A percentile compares a stretch with the other conserved stretches of the same genome.
Evolutionary conservation across 2,888 invertebrate genomes (phyloP).

Genomic region (Pediacus dermestoides): DNA sequence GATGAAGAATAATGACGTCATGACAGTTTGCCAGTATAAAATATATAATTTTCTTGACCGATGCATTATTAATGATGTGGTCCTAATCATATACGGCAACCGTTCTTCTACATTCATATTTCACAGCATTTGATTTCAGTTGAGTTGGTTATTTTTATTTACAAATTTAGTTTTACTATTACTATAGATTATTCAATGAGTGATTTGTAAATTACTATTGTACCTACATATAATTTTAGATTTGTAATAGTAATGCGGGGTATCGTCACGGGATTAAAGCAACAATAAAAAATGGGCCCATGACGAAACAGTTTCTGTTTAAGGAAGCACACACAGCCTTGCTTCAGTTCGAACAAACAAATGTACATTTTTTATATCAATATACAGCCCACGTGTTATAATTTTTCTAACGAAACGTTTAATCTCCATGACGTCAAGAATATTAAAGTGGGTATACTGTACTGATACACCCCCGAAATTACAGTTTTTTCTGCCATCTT

Average conservation of each 20-base stretch:
- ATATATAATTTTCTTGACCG: constrained; percentile 48
- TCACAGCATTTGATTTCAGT: constrained; percentile 21
- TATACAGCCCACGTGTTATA: neutral
- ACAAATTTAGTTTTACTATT: too few species aligned
- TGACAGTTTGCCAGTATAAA: constrained; percentile 48
- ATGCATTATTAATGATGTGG: constrained; percentile 46
- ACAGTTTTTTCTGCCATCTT: neutral
- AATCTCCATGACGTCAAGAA: constrained; percentile 26
- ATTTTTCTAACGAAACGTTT: too few species aligned
- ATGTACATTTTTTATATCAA: neutral
- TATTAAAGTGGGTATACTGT: constrained; percentile 10
- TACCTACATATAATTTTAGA: too few species aligned
- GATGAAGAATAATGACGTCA: constrained; percentile 45
- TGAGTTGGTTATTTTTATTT: too few species aligned
- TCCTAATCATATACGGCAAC: constrained; percentile 43
- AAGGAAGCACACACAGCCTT: neutral
- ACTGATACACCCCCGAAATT: constrained; percentile 1
- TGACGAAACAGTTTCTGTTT: constrained; percentile 1
- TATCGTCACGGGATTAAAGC: too few species aligned
- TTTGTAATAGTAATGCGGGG: too few species aligned
- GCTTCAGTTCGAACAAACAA: neutral
- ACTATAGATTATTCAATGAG: too few species aligned
- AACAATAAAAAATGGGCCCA: neutral
- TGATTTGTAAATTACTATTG: too few species aligned
- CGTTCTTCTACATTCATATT: constrained; percentile 37